Conservation (phyloP, 1,140 invertebrate genomes). For the Acromyrmex charruanus region DNA sequence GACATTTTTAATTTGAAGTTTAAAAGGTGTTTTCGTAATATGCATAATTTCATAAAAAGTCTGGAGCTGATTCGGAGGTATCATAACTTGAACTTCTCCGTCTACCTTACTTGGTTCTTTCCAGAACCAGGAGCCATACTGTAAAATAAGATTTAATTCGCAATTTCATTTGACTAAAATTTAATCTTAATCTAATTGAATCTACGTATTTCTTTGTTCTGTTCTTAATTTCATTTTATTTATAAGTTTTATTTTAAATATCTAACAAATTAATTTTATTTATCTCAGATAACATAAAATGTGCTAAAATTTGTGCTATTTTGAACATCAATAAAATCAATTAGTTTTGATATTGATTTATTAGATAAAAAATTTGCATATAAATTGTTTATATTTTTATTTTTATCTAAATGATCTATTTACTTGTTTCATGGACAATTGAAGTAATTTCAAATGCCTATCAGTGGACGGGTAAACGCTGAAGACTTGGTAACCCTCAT, state of each 20-base stretch:
- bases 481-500: not conserved
- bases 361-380: not conserved
- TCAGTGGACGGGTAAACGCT: not conserved
- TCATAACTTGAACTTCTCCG: not conserved
- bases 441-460: not conserved
- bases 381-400: too few relatives aligned
- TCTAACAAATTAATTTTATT: not conserved
- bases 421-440: not conserved
- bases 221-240: not conserved
- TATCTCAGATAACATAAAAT: not conserved
- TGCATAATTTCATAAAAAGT: not conserved
- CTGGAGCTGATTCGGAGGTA: not conserved
- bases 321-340: not conserved
- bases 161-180: not conserved
- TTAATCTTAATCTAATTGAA: not conserved
- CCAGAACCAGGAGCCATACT: not conserved
- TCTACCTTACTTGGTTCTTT: not conserved
- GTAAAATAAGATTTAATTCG: not conserved
- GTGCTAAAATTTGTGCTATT: not conserved
- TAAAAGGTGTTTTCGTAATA: not conserved
- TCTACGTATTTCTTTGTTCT: not conserved
- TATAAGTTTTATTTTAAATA: not conserved
- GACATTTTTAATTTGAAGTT: not conserved
- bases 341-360: not conserved
- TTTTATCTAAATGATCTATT: not conserved